Conservation (phyloP, 1,140 invertebrate genomes). For the Pomacea maculata region DNA sequence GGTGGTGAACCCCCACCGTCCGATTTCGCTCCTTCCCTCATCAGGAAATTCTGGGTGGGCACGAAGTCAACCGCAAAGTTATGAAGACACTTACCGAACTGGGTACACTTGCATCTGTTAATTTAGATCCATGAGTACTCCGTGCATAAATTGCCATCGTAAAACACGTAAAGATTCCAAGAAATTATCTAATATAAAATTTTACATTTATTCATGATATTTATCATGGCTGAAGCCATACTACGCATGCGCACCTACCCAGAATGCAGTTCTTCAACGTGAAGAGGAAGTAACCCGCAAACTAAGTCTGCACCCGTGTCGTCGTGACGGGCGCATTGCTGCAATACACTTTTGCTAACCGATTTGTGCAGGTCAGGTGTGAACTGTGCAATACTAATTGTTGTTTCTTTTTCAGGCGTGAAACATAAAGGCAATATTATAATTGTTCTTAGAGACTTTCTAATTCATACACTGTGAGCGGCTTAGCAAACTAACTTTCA, state of each 20-base stretch:
- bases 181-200: slow-evolving; percentile 25
- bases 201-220: slow-evolving; percentile 28
- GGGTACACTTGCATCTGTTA: slow-evolving; percentile 6
- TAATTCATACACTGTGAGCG: not conserved
- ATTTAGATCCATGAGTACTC: not conserved
- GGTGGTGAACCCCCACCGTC: slow-evolving; percentile 19
- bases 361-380: not conserved
- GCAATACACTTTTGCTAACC: not conserved
- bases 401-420: not conserved
- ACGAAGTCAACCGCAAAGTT: slow-evolving; percentile 13
- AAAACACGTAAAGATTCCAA: slow-evolving; percentile 2
- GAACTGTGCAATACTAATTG: too few relatives aligned
- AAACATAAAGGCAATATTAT: not conserved
- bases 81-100: slow-evolving; percentile 5
- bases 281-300: slow-evolving; percentile 7
- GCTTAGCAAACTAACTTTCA: too few relatives aligned
- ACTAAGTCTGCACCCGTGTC: not conserved
- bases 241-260: slow-evolving; percentile 23
- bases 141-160: slow-evolving; percentile 16
- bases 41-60: slow-evolving; percentile 20
- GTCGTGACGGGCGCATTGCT: not conserved
- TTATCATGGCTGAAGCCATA: slow-evolving; percentile 26
- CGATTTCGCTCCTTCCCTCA: slow-evolving; percentile 18
- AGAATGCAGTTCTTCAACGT: not conserved
- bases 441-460: not conserved